Evolutionary conservation across 2,113 vertebrate genomes (phyloP), one percentile per base, ranked within the genome.

Genomic region (Psittacus erithacus): DNA sequence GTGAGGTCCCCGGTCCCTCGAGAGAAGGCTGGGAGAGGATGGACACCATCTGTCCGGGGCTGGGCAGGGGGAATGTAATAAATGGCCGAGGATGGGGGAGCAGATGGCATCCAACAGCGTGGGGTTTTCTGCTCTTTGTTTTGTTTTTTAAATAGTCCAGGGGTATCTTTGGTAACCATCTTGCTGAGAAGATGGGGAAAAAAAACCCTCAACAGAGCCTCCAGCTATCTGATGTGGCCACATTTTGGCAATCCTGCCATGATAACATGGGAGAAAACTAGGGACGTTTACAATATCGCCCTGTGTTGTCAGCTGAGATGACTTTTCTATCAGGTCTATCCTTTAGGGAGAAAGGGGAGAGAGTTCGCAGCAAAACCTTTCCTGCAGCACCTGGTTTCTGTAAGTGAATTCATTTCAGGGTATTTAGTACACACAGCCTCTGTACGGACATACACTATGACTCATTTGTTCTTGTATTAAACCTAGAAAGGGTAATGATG

Each of bases 31-130:
- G 90, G 49, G 89, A 82, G 80, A 86, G 67, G 67, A 65, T 35
- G 92, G 78, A 12, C 79, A 79, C 95, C 95, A 96, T 96, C 95
- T 97, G 97, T 44, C 76, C 78, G 9, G 77, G 60, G 55, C 71
- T 62, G 88, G 86, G 87, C 74, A 60, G 78, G 69, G 41, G 38
- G 74, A 84, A 59, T 5, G 44, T 50, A 80, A 77, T 71, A 80
- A 95, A 57, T n/a, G 74, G 80, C 80, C 76, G 84, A 17, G 41
- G 65, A 82, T 64, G 74, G 80, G 82, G 49, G 60, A 92, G 82
- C 95, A 96, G 94, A 91, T 94, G 96, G 93, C 64, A 55, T 65
- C 86, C 83, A 49, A 44, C 88, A 67, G 86, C 44, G 44, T 82
- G 71, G 49, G 50, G 74, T 1, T 75, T 82, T 82, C 90, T 87